These are phyloP conservation scores for Pinna nobilis DNA, from an alignment of 1,140 invertebrate species.

Conservation along the genomic window DNA sequence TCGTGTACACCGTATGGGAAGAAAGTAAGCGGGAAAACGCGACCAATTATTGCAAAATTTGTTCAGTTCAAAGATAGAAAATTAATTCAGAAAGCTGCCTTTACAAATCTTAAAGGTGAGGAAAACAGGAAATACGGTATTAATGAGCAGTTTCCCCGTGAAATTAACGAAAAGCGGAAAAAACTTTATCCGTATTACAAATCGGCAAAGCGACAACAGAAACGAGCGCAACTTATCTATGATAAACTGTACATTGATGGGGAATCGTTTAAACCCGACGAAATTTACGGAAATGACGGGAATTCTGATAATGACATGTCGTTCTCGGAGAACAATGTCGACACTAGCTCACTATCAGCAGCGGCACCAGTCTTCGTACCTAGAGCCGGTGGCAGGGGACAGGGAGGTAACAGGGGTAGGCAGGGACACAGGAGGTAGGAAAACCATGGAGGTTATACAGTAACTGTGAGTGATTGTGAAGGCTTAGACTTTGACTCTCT, in stretches of 20 bases:
- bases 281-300: no score
- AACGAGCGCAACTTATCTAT: neutral
- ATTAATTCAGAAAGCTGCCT: neutral
- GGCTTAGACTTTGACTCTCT: no score
- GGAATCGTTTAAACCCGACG: neutral
- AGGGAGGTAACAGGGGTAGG: neutral
- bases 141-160: conserved; percentile 5
- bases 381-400: neutral
- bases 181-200: conserved; percentile 1
- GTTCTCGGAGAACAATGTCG: no score
- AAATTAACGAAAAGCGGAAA: neutral
- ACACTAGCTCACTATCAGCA: neutral
- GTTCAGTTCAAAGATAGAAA: neutral
- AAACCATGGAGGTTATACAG: neutral
- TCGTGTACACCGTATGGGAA: conserved; percentile 5
- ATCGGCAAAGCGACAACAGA: neutral
- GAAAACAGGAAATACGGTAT: neutral
- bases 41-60: conserved; percentile 20
- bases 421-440: neutral
- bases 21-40: neutral
- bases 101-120: neutral
- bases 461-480: neutral
- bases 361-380: neutral
- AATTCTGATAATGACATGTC: neutral
- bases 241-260: conserved; percentile 3